Conservation (phyloP, 2,113 vertebrate genomes). For the Zapornia atra region DNA sequence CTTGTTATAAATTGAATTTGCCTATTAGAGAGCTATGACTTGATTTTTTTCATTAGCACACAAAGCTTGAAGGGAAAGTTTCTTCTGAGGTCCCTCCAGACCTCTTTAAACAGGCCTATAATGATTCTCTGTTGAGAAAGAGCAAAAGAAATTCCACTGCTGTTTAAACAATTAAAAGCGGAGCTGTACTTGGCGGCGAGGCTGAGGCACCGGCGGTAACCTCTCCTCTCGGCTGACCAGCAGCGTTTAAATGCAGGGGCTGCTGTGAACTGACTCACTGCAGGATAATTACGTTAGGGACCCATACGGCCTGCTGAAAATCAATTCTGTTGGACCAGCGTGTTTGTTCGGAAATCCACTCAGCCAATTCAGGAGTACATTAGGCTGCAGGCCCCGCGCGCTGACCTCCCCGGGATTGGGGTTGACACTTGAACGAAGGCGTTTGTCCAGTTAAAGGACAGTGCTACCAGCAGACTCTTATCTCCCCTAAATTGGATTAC, state of each 20-base stretch:
- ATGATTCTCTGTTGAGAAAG: constrained; percentile 1
- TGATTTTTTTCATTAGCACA: constrained; percentile 59
- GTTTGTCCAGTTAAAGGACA: constrained; percentile 86
- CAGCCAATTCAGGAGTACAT: constrained; percentile 84
- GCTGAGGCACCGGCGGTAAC: neutral
- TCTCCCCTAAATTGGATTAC: constrained; percentile 88
- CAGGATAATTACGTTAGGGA: constrained; percentile 84
- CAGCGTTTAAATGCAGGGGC: constrained; percentile 72
- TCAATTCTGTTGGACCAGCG: constrained; percentile 80
- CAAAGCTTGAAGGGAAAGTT: constrained; percentile 55
- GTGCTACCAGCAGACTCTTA: constrained; percentile 82
- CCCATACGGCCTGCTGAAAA: constrained; percentile 78
- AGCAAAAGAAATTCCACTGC: constrained; percentile 28
- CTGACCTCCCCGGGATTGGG: constrained; percentile 84
- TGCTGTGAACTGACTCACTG: constrained; percentile 74
- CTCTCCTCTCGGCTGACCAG: constrained; percentile 64
- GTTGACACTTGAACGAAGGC: constrained; percentile 85
- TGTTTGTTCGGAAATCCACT: constrained; percentile 81
- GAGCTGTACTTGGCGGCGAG: neutral
- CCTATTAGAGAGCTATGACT: constrained; percentile 50
- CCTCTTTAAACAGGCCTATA: constrained; percentile 23
- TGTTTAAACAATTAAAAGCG: constrained; percentile 45
- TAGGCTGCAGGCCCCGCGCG: constrained; percentile 75
- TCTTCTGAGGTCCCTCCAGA: constrained; percentile 35
- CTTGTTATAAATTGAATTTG: constrained; percentile 64